Conservation (phyloP, 2,113 vertebrate species). For the Sprattus sprattus region DNA sequence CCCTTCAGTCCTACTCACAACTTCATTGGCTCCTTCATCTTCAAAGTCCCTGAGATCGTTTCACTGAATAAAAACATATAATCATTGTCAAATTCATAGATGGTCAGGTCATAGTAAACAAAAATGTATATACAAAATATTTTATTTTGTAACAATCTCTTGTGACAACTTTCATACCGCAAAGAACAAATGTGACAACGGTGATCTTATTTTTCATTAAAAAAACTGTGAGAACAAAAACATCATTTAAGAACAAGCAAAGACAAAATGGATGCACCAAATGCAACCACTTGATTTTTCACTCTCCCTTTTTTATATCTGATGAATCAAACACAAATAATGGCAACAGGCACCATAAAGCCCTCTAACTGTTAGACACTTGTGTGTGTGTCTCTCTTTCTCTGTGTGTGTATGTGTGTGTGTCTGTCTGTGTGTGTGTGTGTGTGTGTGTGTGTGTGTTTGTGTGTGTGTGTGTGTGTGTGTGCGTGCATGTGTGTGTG, state of each 20-base stretch:
- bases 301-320: not conserved
- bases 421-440: too few species aligned
- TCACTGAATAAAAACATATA: not conserved
- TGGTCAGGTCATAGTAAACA: not conserved
- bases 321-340: slow-evolving; percentile 3
- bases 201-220: not conserved
- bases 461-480: too few species aligned
- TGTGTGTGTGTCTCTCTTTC: too few species aligned
- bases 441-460: too few species aligned
- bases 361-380: too few species aligned
- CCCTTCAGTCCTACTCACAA: not conserved
- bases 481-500: too few species aligned
- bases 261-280: not conserved
- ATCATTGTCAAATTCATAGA: not conserved
- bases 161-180: not conserved
- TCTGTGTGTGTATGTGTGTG: too few species aligned
- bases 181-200: not conserved
- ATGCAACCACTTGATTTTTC: not conserved
- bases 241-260: not conserved
- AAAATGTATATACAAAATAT: slow-evolving; percentile 11
- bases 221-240: not conserved
- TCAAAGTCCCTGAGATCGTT: not conserved
- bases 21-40: not conserved
- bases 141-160: not conserved
- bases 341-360: not conserved